These are phyloP conservation scores for Cyprinodon variegatus DNA, from an alignment of 2,113 vertebrate genomes.

Conservation along the genomic window DNA sequence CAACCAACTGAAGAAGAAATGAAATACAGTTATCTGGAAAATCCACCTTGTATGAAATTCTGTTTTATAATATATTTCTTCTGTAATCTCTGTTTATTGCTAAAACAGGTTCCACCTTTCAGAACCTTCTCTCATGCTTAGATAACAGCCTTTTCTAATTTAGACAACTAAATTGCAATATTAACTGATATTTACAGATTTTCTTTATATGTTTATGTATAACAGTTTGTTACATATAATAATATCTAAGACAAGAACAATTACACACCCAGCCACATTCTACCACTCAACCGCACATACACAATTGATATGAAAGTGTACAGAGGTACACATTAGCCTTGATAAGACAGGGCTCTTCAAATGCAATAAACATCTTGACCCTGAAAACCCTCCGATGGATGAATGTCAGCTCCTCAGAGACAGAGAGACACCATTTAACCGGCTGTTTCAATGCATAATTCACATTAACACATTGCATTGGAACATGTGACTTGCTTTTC, in stretches of 20 bases:
- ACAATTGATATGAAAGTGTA: slow-evolving; percentile 11
- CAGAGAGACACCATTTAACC: slow-evolving; percentile 58
- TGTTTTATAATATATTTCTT: not conserved
- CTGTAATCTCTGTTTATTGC: not conserved
- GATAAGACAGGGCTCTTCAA: slow-evolving; percentile 20
- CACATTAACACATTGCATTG: slow-evolving; percentile 60
- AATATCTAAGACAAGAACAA: slow-evolving; percentile 16
- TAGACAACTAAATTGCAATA: slow-evolving; percentile 32
- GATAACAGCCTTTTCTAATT: slow-evolving; percentile 51
- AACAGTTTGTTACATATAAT: slow-evolving; percentile 2
- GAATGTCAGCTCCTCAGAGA: slow-evolving; percentile 50
- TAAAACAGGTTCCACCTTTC: not conserved
- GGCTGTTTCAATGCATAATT: slow-evolving; percentile 70
- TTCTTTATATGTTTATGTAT: slow-evolving; percentile 32
- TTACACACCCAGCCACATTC: not conserved
- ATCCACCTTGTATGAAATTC: not conserved
- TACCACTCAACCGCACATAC: not conserved
- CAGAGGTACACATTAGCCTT: slow-evolving; percentile 26
- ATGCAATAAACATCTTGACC: slow-evolving; percentile 59
- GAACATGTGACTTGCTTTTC: slow-evolving; percentile 49
- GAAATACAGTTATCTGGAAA: not conserved
- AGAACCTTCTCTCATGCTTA: slow-evolving; percentile 2
- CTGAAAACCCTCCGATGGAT: slow-evolving; percentile 40
- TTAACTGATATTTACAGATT: slow-evolving; percentile 41
- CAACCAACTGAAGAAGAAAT: not conserved